Base-by-base conservation (phyloP, 1,140 invertebrate genomes). In the Tribolium madens region DNA sequence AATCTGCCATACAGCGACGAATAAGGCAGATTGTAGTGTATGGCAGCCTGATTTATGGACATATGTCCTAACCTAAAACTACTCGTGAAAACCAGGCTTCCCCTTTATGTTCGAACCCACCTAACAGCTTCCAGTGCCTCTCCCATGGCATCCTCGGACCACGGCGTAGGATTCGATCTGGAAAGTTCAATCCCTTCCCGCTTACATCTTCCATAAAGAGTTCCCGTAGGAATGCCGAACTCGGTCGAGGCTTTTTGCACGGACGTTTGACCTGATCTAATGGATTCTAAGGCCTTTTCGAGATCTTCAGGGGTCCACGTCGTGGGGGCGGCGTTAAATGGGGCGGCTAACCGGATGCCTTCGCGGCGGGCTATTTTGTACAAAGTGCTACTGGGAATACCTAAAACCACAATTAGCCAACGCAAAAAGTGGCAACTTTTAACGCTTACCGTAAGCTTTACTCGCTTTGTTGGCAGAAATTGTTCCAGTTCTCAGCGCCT, bases 41-140 rank as follows among this genome's bases (percentile, higher is more conserved):
- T 96, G n/a, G 95, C 94, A 57, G 95, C 95, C 87, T 96, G 95
- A 87, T 96, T 97, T 81, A 97, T 96, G 77, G 94, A 95, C 94
- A 97, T 96, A 82, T 95, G 94, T 14, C 95, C 94, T 77, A 95
- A 88, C 81, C 94, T 94, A 84, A n/a, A 88, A 79, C 46, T 13
- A 31, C 12, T 4, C 10, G 21, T 50, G 0, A 50, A 50, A 50
- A 47, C 46, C 46, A 2, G 2, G 2, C 2, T 31, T 31, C n/a
- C n/a, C 6, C 2, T 31, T 15, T 60, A 3, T 52, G 1, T n/a
- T 33, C 9, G 10, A 14, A 70, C 82, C 84, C 86, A 94, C 93
- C 93, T 92, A 69, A 96, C 94, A 78, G 95, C 93, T 85, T 96
- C 94, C 48, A 96, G 87, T 42, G 95, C 95, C 86, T 96, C 93